Percentiles rank a stretch among this genome's conserved stretches.
These are phyloP conservation scores for Esox lucius DNA, from an alignment of 2,797 vertebrate genomes.

Conservation along the genomic window DNA sequence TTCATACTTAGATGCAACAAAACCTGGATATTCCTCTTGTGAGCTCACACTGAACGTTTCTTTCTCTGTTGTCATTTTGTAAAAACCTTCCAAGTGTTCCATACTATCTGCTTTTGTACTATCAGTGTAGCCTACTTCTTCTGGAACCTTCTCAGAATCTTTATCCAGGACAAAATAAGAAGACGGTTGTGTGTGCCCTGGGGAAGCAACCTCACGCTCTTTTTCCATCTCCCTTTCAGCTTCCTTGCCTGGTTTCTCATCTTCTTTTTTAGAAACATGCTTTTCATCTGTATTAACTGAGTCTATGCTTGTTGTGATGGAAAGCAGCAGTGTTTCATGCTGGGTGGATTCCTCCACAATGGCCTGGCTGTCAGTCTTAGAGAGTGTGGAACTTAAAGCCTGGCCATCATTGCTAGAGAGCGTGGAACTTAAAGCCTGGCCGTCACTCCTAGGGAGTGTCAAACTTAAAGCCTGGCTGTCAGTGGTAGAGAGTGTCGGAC, in stretches of 20 bases:
- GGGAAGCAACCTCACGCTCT: slow-evolving; percentile 69
- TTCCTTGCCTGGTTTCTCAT: slow-evolving; percentile 67
- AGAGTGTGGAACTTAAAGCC: slow-evolving; percentile 49
- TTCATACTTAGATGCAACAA: slow-evolving; percentile 70
- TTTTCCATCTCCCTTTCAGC: slow-evolving; percentile 71
- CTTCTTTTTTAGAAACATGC: slow-evolving; percentile 25
- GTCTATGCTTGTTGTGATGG: slow-evolving; percentile 40
- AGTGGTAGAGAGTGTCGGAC: slow-evolving; percentile 50
- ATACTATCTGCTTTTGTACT: slow-evolving; percentile 30
- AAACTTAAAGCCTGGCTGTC: slow-evolving; percentile 57
- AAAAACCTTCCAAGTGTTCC: slow-evolving; percentile 38
- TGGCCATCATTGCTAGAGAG: slow-evolving; percentile 57
- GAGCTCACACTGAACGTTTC: slow-evolving; percentile 29
- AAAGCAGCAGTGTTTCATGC: slow-evolving; percentile 36
- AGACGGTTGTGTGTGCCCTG: slow-evolving; percentile 63
- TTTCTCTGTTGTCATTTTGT: slow-evolving; percentile 44
- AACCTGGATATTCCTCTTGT: slow-evolving; percentile 59
- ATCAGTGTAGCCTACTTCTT: slow-evolving; percentile 10
- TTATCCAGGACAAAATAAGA: slow-evolving; percentile 67
- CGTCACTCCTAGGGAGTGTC: slow-evolving; percentile 53
- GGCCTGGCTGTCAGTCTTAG: slow-evolving; percentile 57
- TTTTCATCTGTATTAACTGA: slow-evolving; percentile 20
- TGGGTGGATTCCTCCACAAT: slow-evolving; percentile 53
- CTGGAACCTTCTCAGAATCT: slow-evolving; percentile 33
- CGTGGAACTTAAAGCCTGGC: slow-evolving; percentile 49